Evolutionary conservation across 2,888 invertebrate genomes (phyloP).

Genomic region (Embidobia sp.): DNA sequence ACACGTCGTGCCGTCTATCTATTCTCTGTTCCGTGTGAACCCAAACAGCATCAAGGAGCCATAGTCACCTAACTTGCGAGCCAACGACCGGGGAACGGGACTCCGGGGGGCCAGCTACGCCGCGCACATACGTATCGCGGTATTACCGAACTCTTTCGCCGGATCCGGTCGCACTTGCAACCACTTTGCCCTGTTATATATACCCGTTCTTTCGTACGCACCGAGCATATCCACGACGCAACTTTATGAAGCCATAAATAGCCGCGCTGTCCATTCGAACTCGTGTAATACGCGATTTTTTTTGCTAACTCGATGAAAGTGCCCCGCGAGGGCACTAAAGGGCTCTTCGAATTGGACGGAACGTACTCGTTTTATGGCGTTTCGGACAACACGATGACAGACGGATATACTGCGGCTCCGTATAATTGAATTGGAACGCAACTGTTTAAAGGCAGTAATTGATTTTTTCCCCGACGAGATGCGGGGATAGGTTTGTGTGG

Average conservation of each 20-base stretch:
- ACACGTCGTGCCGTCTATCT: slow-evolving; percentile 63
- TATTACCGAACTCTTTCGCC: slow-evolving; percentile 76
- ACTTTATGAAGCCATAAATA: slow-evolving; percentile 67
- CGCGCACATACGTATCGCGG: slow-evolving; percentile 79
- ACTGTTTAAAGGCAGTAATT: slow-evolving; percentile 31
- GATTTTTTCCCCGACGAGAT: slow-evolving; percentile 14
- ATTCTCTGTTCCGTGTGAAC: slow-evolving; percentile 58
- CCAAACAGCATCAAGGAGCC: slow-evolving; percentile 63
- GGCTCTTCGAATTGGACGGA: slow-evolving; percentile 48
- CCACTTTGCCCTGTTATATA: slow-evolving; percentile 24
- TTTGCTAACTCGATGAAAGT: slow-evolving; percentile 50
- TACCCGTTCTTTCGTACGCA: slow-evolving; percentile 48
- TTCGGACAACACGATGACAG: slow-evolving; percentile 52
- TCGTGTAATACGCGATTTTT: slow-evolving; percentile 62
- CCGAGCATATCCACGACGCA: slow-evolving; percentile 45
- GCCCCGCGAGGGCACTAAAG: slow-evolving; percentile 60
- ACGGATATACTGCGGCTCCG: slow-evolving; percentile 33
- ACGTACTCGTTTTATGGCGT: slow-evolving; percentile 52
- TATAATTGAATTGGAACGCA: slow-evolving; percentile 41
- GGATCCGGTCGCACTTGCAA: slow-evolving; percentile 44
- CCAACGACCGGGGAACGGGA: slow-evolving; percentile 7
- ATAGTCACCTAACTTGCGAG: slow-evolving; percentile 62
- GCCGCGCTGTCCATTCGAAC: slow-evolving; percentile 57
- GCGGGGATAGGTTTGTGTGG: background rate
- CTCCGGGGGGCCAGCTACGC: too few relatives aligned